Evolutionary conservation across 2,797 vertebrate genomes (phyloP).

Genomic region (Columba guinea): DNA sequence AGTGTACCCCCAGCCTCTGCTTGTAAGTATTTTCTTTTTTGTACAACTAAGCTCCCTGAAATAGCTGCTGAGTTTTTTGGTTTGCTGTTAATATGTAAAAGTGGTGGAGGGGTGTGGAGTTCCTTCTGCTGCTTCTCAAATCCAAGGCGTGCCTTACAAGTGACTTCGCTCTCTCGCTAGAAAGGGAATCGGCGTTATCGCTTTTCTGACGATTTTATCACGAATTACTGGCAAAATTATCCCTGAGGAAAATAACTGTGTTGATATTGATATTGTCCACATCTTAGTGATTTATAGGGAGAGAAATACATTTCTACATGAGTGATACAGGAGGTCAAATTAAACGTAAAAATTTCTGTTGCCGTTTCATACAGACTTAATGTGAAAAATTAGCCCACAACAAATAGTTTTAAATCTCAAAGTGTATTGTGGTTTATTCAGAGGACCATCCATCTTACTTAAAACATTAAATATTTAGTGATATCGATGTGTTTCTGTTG

Average conservation of each 20-base stretch:
- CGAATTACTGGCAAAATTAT: not conserved
- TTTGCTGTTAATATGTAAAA: slow-evolving; percentile 48
- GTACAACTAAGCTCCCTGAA: slow-evolving; percentile 58
- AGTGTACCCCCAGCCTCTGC: slow-evolving; percentile 34
- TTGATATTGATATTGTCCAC: not conserved
- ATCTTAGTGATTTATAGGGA: not conserved
- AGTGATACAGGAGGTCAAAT: not conserved
- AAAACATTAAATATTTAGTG: not conserved
- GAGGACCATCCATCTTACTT: not conserved
- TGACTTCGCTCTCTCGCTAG: not conserved
- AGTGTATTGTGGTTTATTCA: not conserved
- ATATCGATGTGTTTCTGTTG: not conserved
- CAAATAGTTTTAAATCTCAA: slow-evolving; percentile 13
- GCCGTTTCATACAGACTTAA: slow-evolving; percentile 16
- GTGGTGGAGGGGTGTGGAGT: slow-evolving; percentile 50
- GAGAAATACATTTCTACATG: not conserved
- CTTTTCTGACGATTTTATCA: not conserved
- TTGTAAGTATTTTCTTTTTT: slow-evolving; percentile 65
- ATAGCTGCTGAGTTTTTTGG: slow-evolving; percentile 54
- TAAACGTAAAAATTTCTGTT: not conserved
- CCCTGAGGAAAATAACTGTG: not conserved
- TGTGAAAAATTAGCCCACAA: slow-evolving; percentile 17
- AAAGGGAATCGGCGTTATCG: not conserved
- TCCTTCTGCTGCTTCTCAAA: slow-evolving; percentile 65
- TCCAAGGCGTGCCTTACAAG: slow-evolving; percentile 44